These are phyloP conservation scores for Anthopleura xanthogrammica DNA, from an alignment of 92 coral and sea anemone species.

Conservation along the genomic window DNA sequence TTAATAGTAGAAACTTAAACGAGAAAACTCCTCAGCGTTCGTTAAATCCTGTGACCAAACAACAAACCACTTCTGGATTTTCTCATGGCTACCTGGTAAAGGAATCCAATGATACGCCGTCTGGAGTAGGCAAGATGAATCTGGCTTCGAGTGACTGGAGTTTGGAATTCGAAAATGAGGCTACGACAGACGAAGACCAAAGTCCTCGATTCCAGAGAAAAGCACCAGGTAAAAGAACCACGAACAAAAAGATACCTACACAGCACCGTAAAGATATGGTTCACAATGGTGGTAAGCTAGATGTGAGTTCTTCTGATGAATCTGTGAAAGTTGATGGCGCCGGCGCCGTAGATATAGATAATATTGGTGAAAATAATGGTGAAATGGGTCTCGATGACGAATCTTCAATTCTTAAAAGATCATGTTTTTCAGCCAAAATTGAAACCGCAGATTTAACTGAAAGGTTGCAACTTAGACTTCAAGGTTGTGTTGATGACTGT, in stretches of 20 bases:
- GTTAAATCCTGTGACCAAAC: background rate
- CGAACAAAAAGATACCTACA: background rate
- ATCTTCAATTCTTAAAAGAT: background rate
- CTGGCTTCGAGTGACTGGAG: background rate
- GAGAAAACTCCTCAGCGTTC: background rate
- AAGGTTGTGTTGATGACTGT: conserved; percentile 30
- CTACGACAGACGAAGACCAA: background rate
- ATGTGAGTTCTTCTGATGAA: conserved; percentile 1
- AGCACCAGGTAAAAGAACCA: background rate
- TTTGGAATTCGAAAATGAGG: conserved; percentile 5
- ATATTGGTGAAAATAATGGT: background rate
- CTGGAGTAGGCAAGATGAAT: background rate
- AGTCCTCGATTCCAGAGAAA: conserved; percentile 3
- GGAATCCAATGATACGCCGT: background rate
- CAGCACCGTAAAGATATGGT: background rate
- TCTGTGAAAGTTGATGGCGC: background rate
- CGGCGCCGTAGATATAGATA: background rate
- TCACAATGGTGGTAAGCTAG: background rate
- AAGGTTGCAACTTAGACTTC: conserved; percentile 11
- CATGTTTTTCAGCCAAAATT: background rate
- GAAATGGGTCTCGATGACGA: background rate
- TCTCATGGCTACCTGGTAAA: background rate
- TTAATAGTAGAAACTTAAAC: background rate
- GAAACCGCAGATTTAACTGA: conserved; percentile 17
- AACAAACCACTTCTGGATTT: background rate